Percentiles rank a stretch among this genome's conserved stretches.
phyloP scores from a whole-genome alignment of 2,797 vertebrate genomes.

The Scolopax rusticola region DNA sequence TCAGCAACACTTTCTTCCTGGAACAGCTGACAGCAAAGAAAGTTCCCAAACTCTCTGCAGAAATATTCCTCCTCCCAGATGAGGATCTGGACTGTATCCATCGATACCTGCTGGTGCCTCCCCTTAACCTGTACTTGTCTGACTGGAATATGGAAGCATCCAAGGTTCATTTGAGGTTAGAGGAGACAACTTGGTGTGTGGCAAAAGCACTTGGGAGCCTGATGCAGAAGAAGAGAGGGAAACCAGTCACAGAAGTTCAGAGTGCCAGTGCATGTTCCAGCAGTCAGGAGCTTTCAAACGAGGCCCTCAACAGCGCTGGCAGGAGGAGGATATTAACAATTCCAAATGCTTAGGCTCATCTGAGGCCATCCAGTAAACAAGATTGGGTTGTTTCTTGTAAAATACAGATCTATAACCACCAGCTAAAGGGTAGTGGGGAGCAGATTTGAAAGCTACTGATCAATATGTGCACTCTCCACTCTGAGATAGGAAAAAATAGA shows the following conservation, averaged over 20 bases:
- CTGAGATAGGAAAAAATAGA: neutral
- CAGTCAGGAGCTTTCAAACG: neutral
- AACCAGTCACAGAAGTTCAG: neutral
- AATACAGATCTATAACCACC: neutral
- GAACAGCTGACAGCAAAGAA: constrained; percentile 53
- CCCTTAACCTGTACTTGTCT: neutral
- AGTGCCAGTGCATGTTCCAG: neutral
- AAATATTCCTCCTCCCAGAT: neutral
- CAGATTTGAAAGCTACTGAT: neutral
- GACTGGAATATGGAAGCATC: neutral
- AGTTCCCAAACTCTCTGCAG: constrained; percentile 54
- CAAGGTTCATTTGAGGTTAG: neutral
- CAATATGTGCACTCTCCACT: neutral
- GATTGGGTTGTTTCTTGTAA: neutral
- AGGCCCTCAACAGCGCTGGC: neutral
- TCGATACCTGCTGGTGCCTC: neutral
- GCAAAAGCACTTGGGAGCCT: neutral
- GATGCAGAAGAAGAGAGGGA: neutral
- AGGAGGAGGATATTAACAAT: neutral
- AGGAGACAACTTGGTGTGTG: neutral
- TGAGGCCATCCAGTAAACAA: neutral
- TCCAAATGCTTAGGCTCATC: neutral
- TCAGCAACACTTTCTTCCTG: constrained; percentile 65
- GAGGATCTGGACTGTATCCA: neutral
- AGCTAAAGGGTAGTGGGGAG: neutral